Base-by-base conservation (phyloP, 2,113 vertebrate species). In the Steatornis caripensis region DNA sequence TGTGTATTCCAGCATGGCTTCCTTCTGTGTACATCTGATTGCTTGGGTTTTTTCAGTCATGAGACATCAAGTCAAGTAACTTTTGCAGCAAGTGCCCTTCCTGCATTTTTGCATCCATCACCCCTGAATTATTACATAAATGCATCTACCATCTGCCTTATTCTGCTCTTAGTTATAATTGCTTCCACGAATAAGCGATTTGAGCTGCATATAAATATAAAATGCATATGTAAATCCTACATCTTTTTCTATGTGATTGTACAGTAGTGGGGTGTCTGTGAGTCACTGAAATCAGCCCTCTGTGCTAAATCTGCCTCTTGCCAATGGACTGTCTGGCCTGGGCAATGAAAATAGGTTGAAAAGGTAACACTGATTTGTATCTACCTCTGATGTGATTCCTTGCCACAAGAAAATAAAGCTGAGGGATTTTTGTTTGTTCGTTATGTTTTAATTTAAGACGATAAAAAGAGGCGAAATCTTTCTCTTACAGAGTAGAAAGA, bases 121-220 rank as follows among this genome's bases (percentile, higher is more conserved):
- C 46, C 29, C 64, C 69, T 84, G 58, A 92, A 66, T 92, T 87
- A 80, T 61, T 89, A 37, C 37, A 72, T 84, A 55, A 89, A 71
- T 51, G 32, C 22, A 37, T 88, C 94, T 72, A 84, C 68, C 83
- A 81, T 60, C 46, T 37, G 36, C 54, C 77, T 95, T 89, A 37
- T 81, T 94, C 54, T 97, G 79, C 86, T 94, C 43, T 66, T 83
- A 66, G 45, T 83, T 96, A 64, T 83, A 94, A 89, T 90, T 97
- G 80, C 57, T 91, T 91, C 96, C 80, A 89, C 70, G 90, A 93
- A 92, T 76, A 94, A 93, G 76, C 55, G 87, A 45, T 92, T 91
- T 92, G 53, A n/a, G n/a, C n/a, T n/a, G n/a, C n/a, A n/a, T n/a
- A n/a, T n/a, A n/a, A n/a, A n/a, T n/a, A n/a, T n/a, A n/a, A n/a